Conservation (phyloP, 2,113 vertebrate species). For the Chloroceryle aenea region DNA sequence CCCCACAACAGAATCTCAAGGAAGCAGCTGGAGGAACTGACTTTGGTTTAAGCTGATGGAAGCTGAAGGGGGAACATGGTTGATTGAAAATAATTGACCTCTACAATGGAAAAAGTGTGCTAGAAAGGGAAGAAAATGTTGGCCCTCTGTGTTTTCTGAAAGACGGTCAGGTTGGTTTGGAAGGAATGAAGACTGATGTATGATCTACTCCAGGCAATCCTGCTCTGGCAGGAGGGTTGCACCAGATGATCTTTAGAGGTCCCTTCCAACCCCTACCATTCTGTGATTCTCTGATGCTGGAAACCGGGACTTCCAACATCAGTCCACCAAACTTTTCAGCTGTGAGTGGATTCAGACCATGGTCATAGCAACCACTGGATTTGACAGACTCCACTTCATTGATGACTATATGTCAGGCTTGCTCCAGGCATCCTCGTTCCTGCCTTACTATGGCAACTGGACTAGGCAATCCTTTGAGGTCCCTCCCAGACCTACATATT, state of each 20-base stretch:
- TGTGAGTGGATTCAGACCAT: background rate
- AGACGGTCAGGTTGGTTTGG: background rate
- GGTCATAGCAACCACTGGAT: background rate
- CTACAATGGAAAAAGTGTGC: background rate
- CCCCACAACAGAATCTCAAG: background rate
- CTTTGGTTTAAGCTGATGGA: background rate
- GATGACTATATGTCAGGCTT: background rate
- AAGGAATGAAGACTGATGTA: background rate
- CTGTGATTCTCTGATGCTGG: too few species aligned
- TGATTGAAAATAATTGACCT: background rate
- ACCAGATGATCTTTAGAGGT: too few species aligned
- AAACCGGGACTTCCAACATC: background rate
- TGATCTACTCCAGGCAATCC: too few species aligned
- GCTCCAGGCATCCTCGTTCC: background rate
- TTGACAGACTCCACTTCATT: background rate
- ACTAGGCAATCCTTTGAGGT: background rate
- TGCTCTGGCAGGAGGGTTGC: too few species aligned
- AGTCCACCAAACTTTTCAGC: background rate
- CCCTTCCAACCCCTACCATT: too few species aligned
- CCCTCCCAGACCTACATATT: background rate
- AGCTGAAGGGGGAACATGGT: background rate
- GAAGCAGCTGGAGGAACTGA: background rate
- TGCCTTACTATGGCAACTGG: background rate
- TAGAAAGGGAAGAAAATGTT: background rate
- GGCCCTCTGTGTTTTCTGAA: background rate